Conservation (phyloP, 2,888 invertebrate genomes). For the Agrotis puta region DNA sequence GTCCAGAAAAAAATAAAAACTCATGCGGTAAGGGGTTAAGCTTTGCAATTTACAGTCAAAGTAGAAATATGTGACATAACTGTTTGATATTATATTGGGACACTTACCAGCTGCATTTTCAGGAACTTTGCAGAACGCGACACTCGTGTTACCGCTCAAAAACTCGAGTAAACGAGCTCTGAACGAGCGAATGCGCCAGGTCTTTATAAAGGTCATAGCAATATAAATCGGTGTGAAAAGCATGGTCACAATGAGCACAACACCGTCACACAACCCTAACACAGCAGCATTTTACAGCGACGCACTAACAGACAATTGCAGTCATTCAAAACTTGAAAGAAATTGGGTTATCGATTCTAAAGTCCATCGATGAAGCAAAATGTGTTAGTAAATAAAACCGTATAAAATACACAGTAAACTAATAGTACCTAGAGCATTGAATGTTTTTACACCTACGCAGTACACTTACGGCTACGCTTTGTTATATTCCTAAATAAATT, state of each 20-base stretch:
- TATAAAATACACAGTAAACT: slow-evolving; percentile 52
- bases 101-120: slow-evolving; percentile 87
- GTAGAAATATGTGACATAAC: slow-evolving; percentile 25
- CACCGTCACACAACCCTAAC: slow-evolving; percentile 50
- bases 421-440: slow-evolving; percentile 47
- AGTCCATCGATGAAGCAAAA: slow-evolving; percentile 77
- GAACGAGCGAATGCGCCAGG: slow-evolving; percentile 94
- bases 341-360: slow-evolving; percentile 88
- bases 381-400: slow-evolving; percentile 58
- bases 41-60: background rate
- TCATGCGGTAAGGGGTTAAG: no score
- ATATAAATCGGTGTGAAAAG: slow-evolving; percentile 95
- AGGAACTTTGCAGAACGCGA: slow-evolving; percentile 92
- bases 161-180: slow-evolving; percentile 93
- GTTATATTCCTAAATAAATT: slow-evolving; percentile 48
- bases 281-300: slow-evolving; percentile 51
- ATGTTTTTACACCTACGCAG: slow-evolving; percentile 50
- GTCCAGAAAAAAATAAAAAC: no score
- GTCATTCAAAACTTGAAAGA: slow-evolving; percentile 56
- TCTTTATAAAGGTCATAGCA: slow-evolving; percentile 95
- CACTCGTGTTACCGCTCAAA: slow-evolving; percentile 90
- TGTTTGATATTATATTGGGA: slow-evolving; percentile 1
- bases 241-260: slow-evolving; percentile 85
- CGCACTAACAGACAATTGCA: slow-evolving; percentile 36
- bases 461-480: slow-evolving; percentile 48